Evolutionary conservation across 2,113 vertebrate genomes (phyloP), one percentile per base, ranked within the genome.

Genomic region (Pogonocichla stellata): DNA sequence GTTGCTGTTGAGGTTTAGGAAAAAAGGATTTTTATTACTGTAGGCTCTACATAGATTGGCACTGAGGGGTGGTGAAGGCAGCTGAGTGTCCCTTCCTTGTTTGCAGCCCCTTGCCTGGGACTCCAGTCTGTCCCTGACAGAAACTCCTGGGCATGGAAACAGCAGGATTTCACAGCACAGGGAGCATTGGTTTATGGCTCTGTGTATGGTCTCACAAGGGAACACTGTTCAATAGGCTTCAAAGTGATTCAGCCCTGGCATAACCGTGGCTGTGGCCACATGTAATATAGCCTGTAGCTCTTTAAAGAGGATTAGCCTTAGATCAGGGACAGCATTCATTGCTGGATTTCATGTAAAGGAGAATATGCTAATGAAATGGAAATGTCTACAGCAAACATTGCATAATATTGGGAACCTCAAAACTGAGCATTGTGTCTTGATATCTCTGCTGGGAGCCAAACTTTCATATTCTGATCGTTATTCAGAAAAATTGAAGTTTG

Each of bases 291-390:
- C 97, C 98, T 96, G 96, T 97, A 97, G 97, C 97, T 98, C 97
- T 98, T 98, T 98, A 97, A 97, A 97, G 98, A 97, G 98, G 98
- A 98, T 98, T 98, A 98, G 98, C 97, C 80, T 86, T 71, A 96
- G 96, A 72, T 96, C 80, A 91, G 94, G 83, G 91, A 91, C 95
- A 97, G 96, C 97, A 97, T 98, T 98, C 97, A 98, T 92, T 65
- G 71, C 96, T 88, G 93, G 96, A 69, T 95, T 96, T 98, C 97
- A 91, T 53, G 95, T 92, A 70, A 95, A 97, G 97, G 15, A 83
- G 96, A 87, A 75, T 98, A 98, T 98, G 98, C 97, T 98, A 98
- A 98, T 98, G 97, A 94, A 77, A 98, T 98, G 97, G 92, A 97
- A 98, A 97, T 97, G 94, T 98, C 97, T 94, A 87, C 13, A 16